Evolutionary conservation across 2,113 vertebrate species (phyloP).

Genomic region (Callorhinus ursinus): DNA sequence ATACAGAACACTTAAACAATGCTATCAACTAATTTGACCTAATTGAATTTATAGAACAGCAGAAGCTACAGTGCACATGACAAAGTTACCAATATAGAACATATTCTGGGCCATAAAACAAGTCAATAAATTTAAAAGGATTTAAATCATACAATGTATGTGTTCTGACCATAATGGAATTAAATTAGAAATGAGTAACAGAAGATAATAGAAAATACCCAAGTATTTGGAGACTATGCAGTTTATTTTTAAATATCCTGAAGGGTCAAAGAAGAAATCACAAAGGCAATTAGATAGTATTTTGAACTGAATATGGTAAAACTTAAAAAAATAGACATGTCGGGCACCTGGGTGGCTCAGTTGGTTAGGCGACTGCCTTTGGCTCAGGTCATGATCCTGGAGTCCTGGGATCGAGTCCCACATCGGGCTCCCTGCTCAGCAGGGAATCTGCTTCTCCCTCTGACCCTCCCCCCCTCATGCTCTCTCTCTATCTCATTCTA

Average conservation of each 20-base stretch:
- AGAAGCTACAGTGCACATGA: background rate
- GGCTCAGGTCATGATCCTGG: no score
- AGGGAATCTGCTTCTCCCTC: no score
- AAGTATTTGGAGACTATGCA: background rate
- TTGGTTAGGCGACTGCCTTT: no score
- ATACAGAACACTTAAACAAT: background rate
- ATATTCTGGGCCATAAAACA: background rate
- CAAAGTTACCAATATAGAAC: background rate
- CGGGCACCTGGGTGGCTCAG: no score
- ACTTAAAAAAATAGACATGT: background rate
- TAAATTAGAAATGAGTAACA: background rate
- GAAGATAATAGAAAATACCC: background rate
- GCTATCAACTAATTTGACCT: background rate
- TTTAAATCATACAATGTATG: background rate
- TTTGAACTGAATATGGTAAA: conserved; percentile 8
- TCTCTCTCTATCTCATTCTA: no score
- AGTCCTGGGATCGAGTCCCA: no score
- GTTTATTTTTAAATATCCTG: background rate
- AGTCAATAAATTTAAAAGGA: background rate
- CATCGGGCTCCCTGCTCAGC: no score
- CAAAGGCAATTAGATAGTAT: background rate
- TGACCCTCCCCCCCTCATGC: no score
- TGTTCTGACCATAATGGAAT: background rate
- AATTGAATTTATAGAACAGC: background rate
- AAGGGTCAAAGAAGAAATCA: background rate